Evolutionary conservation across 2,888 invertebrate species (phyloP).

Genomic region (Oasisia sp.): DNA sequence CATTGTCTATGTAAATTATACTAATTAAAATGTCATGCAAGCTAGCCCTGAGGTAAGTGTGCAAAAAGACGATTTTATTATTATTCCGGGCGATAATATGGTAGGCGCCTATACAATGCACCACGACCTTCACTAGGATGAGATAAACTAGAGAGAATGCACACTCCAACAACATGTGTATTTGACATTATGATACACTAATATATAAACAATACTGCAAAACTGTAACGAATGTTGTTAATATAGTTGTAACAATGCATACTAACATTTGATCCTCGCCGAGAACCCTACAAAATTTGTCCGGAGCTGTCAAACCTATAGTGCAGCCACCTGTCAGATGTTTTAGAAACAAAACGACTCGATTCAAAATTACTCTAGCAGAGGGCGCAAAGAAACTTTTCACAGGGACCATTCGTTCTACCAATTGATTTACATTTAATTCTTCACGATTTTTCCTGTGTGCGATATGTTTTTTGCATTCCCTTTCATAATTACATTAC

Average conservation of each 20-base stretch:
- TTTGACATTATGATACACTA: background rate
- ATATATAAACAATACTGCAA: background rate
- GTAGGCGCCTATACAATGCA: background rate
- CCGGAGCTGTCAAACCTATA: background rate
- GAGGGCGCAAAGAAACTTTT: background rate
- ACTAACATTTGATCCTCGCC: background rate
- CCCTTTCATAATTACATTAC: background rate
- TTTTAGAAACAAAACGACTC: background rate
- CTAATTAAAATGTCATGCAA: background rate
- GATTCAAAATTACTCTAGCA: background rate
- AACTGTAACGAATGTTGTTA: background rate
- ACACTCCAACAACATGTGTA: background rate
- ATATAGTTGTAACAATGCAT: background rate
- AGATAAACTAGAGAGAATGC: background rate
- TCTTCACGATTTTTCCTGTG: background rate
- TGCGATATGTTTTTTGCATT: background rate
- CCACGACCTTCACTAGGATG: background rate
- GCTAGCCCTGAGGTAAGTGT: background rate
- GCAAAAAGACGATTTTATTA: background rate
- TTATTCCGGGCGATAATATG: background rate
- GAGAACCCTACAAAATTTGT: background rate
- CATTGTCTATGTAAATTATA: background rate
- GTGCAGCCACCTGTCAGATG: background rate
- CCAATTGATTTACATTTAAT: background rate
- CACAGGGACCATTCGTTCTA: constrained; percentile 5